Evolutionary conservation across 2,888 invertebrate species (phyloP).

Genomic region (Melieria picta): DNA sequence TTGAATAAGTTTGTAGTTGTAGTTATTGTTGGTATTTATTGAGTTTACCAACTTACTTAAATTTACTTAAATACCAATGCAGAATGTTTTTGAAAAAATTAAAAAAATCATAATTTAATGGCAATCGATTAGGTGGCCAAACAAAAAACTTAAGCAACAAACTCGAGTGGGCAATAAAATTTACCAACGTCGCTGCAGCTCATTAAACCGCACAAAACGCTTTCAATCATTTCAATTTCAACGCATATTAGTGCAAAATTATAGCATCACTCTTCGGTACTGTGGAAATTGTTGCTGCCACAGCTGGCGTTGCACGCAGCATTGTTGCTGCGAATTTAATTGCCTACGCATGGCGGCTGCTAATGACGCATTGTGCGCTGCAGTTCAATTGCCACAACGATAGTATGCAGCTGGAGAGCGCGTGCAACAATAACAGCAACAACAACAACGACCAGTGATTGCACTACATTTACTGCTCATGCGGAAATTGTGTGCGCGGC

Average conservation of each 20-base stretch:
- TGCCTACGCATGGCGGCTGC: constrained; percentile 5
- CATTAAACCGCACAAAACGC: background rate
- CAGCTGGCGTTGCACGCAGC: background rate
- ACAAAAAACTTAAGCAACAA: too few relatives aligned
- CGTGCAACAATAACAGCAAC: background rate
- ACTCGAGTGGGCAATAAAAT: too few relatives aligned
- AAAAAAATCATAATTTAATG: too few relatives aligned
- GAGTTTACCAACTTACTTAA: too few relatives aligned
- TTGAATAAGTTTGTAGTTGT: too few relatives aligned
- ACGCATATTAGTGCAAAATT: background rate
- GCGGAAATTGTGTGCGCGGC: constrained; percentile 43
- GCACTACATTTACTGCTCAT: constrained; percentile 39
- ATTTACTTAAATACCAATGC: too few relatives aligned
- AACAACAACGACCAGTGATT: constrained; percentile 14
- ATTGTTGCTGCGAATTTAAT: background rate
- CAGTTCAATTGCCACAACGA: background rate
- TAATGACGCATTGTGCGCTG: constrained; percentile 22
- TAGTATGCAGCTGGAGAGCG: too few relatives aligned
- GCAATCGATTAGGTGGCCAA: too few relatives aligned
- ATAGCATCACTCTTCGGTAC: background rate
- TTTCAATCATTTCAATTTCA: too few relatives aligned
- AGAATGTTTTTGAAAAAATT: too few relatives aligned
- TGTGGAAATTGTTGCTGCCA: background rate
- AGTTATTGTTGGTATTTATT: too few relatives aligned
- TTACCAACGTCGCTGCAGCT: background rate